Percentiles rank a stretch among this genome's conserved stretches.
phyloP scores from a whole-genome alignment of 2,888 invertebrate species.

The Heteromurus nitidus region DNA sequence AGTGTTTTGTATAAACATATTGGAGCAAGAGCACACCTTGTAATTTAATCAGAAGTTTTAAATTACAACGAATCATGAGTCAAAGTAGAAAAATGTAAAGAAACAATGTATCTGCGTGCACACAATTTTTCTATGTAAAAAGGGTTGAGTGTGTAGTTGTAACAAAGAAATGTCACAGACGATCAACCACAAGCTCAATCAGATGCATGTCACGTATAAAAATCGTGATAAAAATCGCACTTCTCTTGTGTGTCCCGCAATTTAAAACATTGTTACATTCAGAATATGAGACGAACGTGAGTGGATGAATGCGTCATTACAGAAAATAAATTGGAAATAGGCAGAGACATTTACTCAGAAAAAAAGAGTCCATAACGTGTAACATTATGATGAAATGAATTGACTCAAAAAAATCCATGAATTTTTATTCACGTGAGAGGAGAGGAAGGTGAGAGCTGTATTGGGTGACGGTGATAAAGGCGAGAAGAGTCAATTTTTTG shows the following conservation, averaged over 20 bases:
- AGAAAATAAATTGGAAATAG: not conserved
- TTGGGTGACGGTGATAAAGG: not conserved
- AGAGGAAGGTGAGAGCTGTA: too few relatives aligned
- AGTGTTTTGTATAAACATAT: constrained; percentile 18
- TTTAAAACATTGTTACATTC: too few relatives aligned
- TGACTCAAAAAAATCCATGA: constrained; percentile 42
- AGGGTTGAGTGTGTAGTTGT: not conserved
- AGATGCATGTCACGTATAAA: constrained; percentile 45
- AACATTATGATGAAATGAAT: constrained; percentile 64
- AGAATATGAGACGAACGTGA: too few relatives aligned
- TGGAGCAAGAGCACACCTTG: constrained; percentile 26
- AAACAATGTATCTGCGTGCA: not conserved
- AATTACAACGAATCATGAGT: constrained; percentile 11
- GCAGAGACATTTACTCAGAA: constrained; percentile 40
- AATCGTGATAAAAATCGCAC: too few relatives aligned
- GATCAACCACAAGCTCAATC: not conserved
- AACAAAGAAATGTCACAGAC: not conserved
- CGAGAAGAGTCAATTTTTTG: not conserved
- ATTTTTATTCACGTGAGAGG: constrained; percentile 6
- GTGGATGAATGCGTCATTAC: not conserved
- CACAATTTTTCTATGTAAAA: not conserved
- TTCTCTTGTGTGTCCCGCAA: too few relatives aligned
- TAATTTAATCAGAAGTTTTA: constrained; percentile 49
- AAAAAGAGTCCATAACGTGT: constrained; percentile 41
- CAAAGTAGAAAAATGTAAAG: not conserved